phyloP scores from a whole-genome alignment of 2,797 vertebrate genomes.

The Eulemur rubriventer region DNA sequence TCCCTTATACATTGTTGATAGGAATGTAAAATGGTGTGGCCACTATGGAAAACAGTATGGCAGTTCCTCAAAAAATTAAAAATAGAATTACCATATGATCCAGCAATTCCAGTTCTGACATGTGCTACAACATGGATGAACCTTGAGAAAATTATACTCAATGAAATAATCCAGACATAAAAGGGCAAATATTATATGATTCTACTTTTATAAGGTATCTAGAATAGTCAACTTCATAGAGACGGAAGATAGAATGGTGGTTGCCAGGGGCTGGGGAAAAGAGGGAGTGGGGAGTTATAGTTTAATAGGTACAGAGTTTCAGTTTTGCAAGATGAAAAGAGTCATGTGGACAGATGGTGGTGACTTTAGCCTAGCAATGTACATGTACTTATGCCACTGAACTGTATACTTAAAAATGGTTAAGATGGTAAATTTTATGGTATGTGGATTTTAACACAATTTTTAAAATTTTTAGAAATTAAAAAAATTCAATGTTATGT shows the following conservation, averaged over 20 bases:
- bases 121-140: slow-evolving; percentile 16
- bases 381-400: background rate
- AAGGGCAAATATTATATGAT: background rate
- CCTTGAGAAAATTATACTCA: background rate
- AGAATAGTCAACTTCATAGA: background rate
- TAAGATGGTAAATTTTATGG: background rate
- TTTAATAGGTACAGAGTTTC: background rate
- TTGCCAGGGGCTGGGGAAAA: background rate
- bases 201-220: background rate
- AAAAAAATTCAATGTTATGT: background rate
- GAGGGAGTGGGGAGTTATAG: background rate
- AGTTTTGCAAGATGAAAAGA: background rate
- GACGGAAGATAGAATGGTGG: background rate
- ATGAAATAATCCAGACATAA: background rate
- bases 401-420: background rate
- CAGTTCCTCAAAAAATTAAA: background rate
- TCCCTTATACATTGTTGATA: background rate
- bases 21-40: background rate
- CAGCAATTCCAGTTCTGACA: background rate
- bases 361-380: background rate
- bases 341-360: background rate
- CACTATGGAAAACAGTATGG: background rate
- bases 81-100: background rate
- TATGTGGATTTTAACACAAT: background rate
- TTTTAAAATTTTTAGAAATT: background rate